Evolutionary conservation across 2,113 vertebrate genomes (phyloP).

Genomic region (Mesembrinibis cayennensis): DNA sequence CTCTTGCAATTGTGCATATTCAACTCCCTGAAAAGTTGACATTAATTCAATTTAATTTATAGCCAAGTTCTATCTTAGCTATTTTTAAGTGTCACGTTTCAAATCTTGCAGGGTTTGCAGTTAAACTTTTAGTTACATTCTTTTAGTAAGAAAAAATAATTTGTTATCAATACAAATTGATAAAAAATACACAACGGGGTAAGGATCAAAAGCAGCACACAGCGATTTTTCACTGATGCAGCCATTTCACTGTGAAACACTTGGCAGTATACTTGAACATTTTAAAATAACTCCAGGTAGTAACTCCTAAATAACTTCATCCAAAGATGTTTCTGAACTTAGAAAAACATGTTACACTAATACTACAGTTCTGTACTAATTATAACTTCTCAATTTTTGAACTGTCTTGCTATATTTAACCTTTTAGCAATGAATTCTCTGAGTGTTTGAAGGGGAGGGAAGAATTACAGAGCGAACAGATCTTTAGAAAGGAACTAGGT

Average conservation of each 20-base stretch:
- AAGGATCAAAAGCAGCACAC: conserved; percentile 7
- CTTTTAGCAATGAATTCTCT: background rate
- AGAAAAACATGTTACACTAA: background rate
- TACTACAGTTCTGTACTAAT: background rate
- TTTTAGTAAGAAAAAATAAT: background rate
- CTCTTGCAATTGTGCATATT: background rate
- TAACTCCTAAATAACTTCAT: background rate
- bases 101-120: background rate
- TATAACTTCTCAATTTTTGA: background rate
- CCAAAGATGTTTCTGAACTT: background rate
- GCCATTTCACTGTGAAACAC: background rate
- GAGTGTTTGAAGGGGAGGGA: background rate
- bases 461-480: background rate
- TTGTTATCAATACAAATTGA: background rate
- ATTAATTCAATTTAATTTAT: background rate
- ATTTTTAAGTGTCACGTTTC: background rate
- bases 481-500: background rate
- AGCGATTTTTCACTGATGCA: background rate
- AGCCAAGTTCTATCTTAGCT: background rate
- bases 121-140: background rate
- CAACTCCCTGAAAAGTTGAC: background rate
- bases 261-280: background rate
- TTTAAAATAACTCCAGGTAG: background rate
- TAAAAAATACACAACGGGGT: background rate
- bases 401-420: background rate